These are phyloP conservation scores for Urocitellus parryii DNA, from an alignment of 2,113 vertebrate genomes.

Conservation along the genomic window DNA sequence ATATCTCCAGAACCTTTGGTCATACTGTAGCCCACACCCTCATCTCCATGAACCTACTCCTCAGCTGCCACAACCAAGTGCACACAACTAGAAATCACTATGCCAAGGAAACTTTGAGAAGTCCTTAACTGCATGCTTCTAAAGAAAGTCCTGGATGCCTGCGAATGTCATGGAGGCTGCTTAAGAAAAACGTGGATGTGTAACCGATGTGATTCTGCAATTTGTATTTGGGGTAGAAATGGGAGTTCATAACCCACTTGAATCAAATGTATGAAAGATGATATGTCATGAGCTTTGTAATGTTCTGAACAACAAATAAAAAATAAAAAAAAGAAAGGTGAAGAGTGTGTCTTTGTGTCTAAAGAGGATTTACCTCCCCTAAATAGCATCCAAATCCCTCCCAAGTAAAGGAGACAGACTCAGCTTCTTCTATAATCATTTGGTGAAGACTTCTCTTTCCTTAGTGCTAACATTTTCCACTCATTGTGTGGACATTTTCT, in stretches of 20 bases:
- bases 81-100: neutral
- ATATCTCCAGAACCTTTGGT: neutral
- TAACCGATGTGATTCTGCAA: too few relatives aligned
- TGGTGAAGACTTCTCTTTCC: neutral
- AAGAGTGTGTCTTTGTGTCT: neutral
- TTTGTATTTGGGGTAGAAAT: too few relatives aligned
- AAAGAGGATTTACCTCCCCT: neutral
- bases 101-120: neutral
- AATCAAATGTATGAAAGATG: too few relatives aligned
- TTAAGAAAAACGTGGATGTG: neutral
- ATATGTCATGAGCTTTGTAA: too few relatives aligned
- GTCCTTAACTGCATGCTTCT: neutral
- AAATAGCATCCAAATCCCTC: neutral
- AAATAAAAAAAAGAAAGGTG: neutral
- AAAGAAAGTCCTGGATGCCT: neutral
- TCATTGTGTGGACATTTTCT: neutral
- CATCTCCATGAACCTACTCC: neutral
- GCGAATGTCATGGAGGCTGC: neutral
- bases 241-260: too few relatives aligned
- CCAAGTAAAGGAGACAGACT: neutral
- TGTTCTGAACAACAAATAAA: too few relatives aligned
- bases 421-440: neutral
- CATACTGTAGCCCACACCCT: neutral
- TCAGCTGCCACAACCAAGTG: neutral
- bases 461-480: neutral